phyloP scores from a whole-genome alignment of 1,140 invertebrate species.

The Delia radicum region DNA sequence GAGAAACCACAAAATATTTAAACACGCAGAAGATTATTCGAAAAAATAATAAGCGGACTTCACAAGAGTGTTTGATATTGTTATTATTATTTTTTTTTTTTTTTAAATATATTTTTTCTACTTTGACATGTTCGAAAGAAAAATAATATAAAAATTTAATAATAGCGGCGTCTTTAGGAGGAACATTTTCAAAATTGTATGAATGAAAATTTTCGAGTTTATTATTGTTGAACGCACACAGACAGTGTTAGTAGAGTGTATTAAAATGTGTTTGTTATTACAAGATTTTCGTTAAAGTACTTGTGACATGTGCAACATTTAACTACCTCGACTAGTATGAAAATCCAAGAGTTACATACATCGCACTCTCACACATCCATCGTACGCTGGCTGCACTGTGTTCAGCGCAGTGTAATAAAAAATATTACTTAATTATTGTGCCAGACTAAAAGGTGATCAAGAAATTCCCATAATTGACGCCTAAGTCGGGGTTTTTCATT shows the following conservation, averaged over 20 bases:
- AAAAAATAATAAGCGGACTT: not conserved
- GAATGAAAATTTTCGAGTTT: not conserved
- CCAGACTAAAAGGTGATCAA: slow-evolving; percentile 12
- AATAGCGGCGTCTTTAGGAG: not conserved
- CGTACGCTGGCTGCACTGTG: not conserved
- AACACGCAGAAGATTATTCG: slow-evolving; percentile 10
- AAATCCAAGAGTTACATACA: too few species aligned
- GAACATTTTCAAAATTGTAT: not conserved
- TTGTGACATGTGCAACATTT: slow-evolving; percentile 12
- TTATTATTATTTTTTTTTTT: not conserved
- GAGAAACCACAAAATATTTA: slow-evolving; percentile 12
- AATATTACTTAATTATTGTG: slow-evolving; percentile 25
- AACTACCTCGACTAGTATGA: too few species aligned
- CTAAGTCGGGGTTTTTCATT: not conserved
- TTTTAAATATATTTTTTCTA: slow-evolving; percentile 1
- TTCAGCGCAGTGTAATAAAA: slow-evolving; percentile 1
- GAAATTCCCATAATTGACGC: slow-evolving; percentile 14
- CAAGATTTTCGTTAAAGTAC: not conserved
- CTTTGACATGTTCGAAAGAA: not conserved
- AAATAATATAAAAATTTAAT: not conserved
- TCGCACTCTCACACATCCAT: not conserved
- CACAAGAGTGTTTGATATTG: too few species aligned
- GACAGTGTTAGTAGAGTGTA: too few species aligned
- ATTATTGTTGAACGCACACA: too few species aligned
- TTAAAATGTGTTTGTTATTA: slow-evolving; percentile 10